phyloP scores from a whole-genome alignment of 2,113 vertebrate species.

The Nipponia nippon region DNA sequence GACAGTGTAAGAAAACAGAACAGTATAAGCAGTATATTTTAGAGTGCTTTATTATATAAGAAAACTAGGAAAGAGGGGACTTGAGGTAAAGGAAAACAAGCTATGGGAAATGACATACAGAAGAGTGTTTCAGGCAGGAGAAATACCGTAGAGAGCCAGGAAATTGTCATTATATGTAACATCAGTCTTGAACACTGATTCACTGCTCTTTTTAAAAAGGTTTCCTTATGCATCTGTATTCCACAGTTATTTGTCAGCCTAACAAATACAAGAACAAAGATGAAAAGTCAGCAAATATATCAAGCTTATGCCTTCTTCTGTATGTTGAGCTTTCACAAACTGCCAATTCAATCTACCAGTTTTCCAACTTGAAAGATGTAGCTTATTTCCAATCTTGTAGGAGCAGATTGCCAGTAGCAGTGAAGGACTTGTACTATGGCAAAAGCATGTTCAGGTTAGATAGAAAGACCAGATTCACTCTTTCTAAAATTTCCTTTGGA shows the following conservation, averaged over 20 bases:
- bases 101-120: background rate
- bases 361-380: background rate
- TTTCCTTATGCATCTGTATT: background rate
- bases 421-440: background rate
- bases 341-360: background rate
- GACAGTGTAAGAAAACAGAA: background rate
- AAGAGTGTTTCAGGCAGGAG: background rate
- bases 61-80: background rate
- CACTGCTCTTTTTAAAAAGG: background rate
- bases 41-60: background rate
- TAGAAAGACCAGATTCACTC: background rate
- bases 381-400: background rate
- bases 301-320: background rate
- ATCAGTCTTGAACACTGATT: background rate
- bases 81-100: constrained; percentile 3
- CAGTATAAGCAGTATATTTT: background rate
- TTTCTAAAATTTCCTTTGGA: background rate
- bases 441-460: background rate
- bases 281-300: background rate
- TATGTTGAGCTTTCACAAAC: background rate
- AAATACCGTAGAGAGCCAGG: background rate
- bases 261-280: constrained; percentile 15
- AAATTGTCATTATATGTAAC: constrained; percentile 3
- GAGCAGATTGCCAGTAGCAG: background rate
- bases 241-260: constrained; percentile 3